A percentile compares a stretch with the other conserved stretches of the same genome.
Conservation (phyloP, 64 coral and sea anemone species). For the Dendronephthya gigantea region DNA sequence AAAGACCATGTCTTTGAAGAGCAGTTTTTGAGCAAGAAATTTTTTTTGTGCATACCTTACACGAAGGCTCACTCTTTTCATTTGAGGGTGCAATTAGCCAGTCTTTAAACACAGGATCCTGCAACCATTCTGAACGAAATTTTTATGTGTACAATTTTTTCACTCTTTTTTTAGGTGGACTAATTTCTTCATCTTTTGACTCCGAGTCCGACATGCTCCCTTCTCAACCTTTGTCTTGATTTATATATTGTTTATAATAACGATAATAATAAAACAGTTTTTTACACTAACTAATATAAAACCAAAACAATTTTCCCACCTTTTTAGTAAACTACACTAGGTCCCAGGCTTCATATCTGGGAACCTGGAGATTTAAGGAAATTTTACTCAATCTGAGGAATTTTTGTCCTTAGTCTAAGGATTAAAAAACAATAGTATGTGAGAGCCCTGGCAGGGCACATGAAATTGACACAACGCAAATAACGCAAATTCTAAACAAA, state of each 20-base stretch:
- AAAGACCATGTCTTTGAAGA: conserved; percentile 1
- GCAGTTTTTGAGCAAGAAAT: not conserved
- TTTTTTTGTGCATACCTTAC: not conserved
- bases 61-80: not conserved
- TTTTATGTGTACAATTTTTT: not conserved
- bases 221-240: not conserved
- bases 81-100: not conserved
- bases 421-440: not conserved
- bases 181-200: not conserved
- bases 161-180: not conserved
- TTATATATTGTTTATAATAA: not conserved
- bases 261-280: not conserved
- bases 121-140: not conserved
- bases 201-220: not conserved
- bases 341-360: not conserved
- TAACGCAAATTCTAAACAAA: too few species aligned
- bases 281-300: too few species aligned
- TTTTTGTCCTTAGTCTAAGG: not conserved
- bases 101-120: not conserved
- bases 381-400: not conserved
- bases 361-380: not conserved
- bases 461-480: too few species aligned
- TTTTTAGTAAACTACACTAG: not conserved
- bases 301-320: too few species aligned
- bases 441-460: not conserved